phyloP scores from a whole-genome alignment of 2,797 vertebrate genomes.

The Choloepus didactylus region DNA sequence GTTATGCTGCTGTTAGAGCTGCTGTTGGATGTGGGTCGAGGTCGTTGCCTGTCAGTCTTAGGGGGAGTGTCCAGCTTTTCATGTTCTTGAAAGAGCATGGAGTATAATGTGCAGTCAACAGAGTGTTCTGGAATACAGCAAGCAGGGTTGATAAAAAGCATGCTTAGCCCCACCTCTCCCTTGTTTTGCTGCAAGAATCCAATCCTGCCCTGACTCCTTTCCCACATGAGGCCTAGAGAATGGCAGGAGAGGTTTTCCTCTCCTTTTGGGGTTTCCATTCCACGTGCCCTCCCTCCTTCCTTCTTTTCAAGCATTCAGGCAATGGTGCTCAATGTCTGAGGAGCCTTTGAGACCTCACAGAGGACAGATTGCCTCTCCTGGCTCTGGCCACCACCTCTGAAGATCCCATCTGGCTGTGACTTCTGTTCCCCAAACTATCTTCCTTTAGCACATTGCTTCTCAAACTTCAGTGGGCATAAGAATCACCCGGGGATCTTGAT shows the following conservation, averaged over 20 bases:
- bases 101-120: background rate
- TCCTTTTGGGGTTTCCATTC: background rate
- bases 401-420: background rate
- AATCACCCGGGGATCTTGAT: background rate
- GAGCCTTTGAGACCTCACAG: background rate
- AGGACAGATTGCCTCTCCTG: background rate
- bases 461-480: background rate
- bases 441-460: background rate
- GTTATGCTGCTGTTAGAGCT: background rate
- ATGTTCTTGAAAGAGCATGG: background rate
- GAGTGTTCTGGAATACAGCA: background rate
- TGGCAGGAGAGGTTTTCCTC: background rate
- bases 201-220: background rate
- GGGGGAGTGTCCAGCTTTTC: background rate
- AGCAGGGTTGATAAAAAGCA: background rate
- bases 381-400: background rate
- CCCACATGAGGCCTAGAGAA: background rate
- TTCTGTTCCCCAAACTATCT: conserved; percentile 4
- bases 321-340: background rate
- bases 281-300: background rate
- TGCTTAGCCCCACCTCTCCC: background rate
- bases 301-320: background rate
- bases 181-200: background rate
- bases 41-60: background rate
- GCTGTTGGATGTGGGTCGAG: rapidly evolving